Evolutionary conservation across 2,797 vertebrate species (phyloP), one percentile per base, ranked within the genome.

Genomic region (Eulemur albifrons): DNA sequence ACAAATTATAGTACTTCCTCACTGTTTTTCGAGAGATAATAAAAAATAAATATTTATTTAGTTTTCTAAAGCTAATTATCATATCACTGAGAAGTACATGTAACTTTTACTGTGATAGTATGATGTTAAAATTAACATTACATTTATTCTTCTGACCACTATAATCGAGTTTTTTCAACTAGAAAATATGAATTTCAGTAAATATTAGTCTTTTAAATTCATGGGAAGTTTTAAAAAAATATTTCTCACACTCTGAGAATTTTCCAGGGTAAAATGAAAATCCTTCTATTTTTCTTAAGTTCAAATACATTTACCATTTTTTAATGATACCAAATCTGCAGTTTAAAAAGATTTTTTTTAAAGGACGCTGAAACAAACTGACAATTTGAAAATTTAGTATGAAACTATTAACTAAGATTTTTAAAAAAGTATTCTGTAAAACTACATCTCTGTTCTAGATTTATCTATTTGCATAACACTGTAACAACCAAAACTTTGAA

Each of bases 121-220:
- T 30, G 52, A 9, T 61, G 79, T 63, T 85, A 63, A 18, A 96
- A 94, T 91, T 93, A 98, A 77, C 25, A 94, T 52, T 76, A 90
- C 32, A 90, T 43, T 88, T 86, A 32, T n/a, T 79, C 79, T 85
- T 97, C 59, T 79, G 83, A 95, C 0, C n/a, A 77, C 21, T 81
- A n/a, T 84, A 84, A 90, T 67, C 54, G 77, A 93, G 96, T 94
- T 2, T 77, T 18, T 96, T 94, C 50, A 54, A 77, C 27, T 79
- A 63, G 40, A 97, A 86, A n/a, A 45, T n/a, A 43, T 11, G 27
- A 88, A 87, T 50, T 86, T 93, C 50, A 96, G 10, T 23, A 7
- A 6, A 45, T 2, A 32, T 5, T 67, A 94, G 85, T 63, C n/a
- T 77, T 86, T 88, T 30, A 95, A 93, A 86, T 27, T 86, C 57